Evolutionary conservation across 2,113 vertebrate genomes (phyloP).

Genomic region (Reinhardtius hippoglossoides): DNA sequence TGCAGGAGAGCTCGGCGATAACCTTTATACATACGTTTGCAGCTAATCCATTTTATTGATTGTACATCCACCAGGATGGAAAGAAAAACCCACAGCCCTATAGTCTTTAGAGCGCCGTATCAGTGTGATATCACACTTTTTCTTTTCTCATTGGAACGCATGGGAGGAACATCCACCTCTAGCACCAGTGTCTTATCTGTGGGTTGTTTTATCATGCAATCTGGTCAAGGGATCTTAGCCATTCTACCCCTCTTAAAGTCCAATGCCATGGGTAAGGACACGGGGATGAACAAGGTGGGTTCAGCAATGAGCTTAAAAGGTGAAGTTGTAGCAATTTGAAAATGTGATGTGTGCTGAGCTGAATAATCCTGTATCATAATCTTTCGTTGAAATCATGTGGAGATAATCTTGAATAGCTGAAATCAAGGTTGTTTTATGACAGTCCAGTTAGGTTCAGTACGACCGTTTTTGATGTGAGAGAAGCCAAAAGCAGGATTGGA

Average conservation of each 20-base stretch:
- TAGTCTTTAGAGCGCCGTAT: constrained; percentile 72
- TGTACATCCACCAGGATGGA: constrained; percentile 71
- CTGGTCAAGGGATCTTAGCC: constrained; percentile 61
- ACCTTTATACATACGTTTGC: constrained; percentile 81
- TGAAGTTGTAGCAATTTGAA: constrained; percentile 8
- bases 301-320: constrained; percentile 18
- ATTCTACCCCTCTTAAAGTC: constrained; percentile 65
- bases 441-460: background rate
- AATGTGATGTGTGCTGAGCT: constrained; percentile 5
- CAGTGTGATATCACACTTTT: constrained; percentile 71
- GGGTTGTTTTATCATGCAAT: constrained; percentile 69
- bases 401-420: background rate
- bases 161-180: constrained; percentile 61
- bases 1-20: constrained; percentile 71
- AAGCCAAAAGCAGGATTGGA: background rate
- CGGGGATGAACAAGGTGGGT: constrained; percentile 21
- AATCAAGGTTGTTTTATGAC: background rate
- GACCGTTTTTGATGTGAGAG: background rate
- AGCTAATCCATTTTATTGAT: constrained; percentile 85
- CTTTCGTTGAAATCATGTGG: background rate
- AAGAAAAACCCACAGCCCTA: constrained; percentile 24
- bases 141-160: constrained; percentile 62
- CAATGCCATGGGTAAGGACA: constrained; percentile 65
- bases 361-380: constrained; percentile 13
- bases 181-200: constrained; percentile 67